Conservation (phyloP, 2,888 invertebrate species). For the Macaria liturata region DNA sequence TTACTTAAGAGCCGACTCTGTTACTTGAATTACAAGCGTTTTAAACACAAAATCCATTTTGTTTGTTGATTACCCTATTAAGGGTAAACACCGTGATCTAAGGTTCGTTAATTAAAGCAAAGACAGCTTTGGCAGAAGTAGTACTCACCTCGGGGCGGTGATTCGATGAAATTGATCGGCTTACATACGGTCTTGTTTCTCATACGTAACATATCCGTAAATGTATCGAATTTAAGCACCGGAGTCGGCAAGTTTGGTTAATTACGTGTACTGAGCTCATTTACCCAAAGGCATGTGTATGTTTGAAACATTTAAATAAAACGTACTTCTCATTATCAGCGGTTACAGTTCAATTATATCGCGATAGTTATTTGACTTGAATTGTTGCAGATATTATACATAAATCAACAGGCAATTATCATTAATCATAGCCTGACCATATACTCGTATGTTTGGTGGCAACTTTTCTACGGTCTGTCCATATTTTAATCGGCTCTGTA, state of each 20-base stretch:
- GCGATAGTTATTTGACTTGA: too few relatives aligned
- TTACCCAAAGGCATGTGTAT: too few relatives aligned
- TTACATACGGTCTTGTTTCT: conserved; percentile 41
- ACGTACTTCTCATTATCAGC: too few relatives aligned
- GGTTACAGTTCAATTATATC: too few relatives aligned
- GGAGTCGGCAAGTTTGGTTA: conserved; percentile 36
- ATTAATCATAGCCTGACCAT: too few relatives aligned
- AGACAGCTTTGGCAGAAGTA: conserved; percentile 9
- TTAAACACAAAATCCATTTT: conserved; percentile 10
- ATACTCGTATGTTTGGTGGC: too few relatives aligned
- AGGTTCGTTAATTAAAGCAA: conserved; percentile 28
- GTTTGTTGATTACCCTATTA: conserved; percentile 17
- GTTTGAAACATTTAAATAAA: too few relatives aligned
- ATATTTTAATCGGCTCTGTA: too few relatives aligned
- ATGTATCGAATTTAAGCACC: conserved; percentile 28
- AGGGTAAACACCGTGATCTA: conserved; percentile 14
- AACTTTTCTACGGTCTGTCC: too few relatives aligned
- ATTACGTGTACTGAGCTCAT: conserved; percentile 43
- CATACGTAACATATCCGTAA: conserved; percentile 32
- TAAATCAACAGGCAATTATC: too few relatives aligned
- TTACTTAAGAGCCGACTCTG: neutral
- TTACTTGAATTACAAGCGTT: too few relatives aligned
- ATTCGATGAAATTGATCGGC: conserved; percentile 29
- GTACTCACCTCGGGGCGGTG: conserved; percentile 1
- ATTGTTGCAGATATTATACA: too few relatives aligned